A percentile compares a stretch with the other conserved stretches of the same genome.
Evolutionary conservation across 2,888 invertebrate genomes (phyloP).

Genomic region (Lagria hirta): DNA sequence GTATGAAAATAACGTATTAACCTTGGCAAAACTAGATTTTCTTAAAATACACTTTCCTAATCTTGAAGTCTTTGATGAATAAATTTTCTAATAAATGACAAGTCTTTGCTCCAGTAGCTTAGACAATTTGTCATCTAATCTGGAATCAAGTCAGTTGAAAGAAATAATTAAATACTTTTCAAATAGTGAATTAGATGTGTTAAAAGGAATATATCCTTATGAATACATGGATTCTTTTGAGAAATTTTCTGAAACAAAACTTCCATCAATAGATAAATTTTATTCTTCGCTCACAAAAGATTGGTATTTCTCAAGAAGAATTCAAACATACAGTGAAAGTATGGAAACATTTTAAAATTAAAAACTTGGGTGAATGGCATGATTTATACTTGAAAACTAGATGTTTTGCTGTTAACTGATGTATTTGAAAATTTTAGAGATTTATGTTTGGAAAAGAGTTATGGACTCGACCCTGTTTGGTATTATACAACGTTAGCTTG

Average conservation of each 20-base stretch:
- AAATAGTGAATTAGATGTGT: conserved; percentile 12
- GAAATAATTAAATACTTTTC: conserved; percentile 14
- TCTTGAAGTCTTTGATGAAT: too few relatives aligned
- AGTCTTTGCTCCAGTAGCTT: conserved; percentile 2
- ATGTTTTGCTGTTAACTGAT: conserved; percentile 39
- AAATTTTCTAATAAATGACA: too few relatives aligned
- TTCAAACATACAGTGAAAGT: conserved; percentile 18
- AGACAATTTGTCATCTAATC: conserved; percentile 6
- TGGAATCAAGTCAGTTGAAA: conserved; percentile 9
- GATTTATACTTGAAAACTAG: conserved; percentile 38
- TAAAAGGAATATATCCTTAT: conserved; percentile 12
- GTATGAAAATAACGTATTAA: too few relatives aligned
- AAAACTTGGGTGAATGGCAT: conserved; percentile 37
- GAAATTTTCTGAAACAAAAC: conserved; percentile 13
- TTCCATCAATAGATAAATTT: conserved; percentile 9
- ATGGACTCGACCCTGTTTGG: conserved; percentile 35
- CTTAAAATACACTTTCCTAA: too few relatives aligned
- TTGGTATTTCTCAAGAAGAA: conserved; percentile 18
- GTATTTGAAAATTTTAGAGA: conserved; percentile 41
- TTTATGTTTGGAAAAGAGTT: conserved; percentile 30
- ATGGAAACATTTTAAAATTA: conserved; percentile 23
- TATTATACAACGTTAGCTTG: conserved; percentile 33
- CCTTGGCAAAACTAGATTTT: too few relatives aligned
- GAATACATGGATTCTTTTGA: conserved; percentile 13
- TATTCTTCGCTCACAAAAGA: conserved; percentile 13